Evolutionary conservation across 2,888 invertebrate species (phyloP).

Genomic region (Mythimna ferrago): DNA sequence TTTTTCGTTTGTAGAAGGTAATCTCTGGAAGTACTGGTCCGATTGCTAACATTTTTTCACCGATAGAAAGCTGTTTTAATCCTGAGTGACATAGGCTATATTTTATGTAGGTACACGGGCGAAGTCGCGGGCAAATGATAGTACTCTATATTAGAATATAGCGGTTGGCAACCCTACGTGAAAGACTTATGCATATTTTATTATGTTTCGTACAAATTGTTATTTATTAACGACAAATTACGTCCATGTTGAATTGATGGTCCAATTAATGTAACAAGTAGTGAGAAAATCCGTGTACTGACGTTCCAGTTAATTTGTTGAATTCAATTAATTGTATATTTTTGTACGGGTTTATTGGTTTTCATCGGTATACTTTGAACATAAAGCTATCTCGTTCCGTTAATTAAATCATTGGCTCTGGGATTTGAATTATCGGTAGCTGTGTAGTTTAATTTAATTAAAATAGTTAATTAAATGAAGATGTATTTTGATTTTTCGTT

Average conservation of each 20-base stretch:
- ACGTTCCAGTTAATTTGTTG: slow-evolving; percentile 29
- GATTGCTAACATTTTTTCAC: too few species aligned
- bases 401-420: slow-evolving; percentile 1
- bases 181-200: slow-evolving; percentile 45
- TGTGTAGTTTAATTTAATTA: background rate
- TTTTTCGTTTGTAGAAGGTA: too few species aligned
- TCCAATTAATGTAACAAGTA: slow-evolving; percentile 49
- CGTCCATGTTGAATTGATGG: slow-evolving; percentile 33
- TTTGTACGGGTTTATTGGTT: slow-evolving; percentile 17
- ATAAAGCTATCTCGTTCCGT: slow-evolving; percentile 3
- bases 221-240: slow-evolving; percentile 56
- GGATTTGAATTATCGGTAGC: slow-evolving; percentile 12
- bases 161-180: too few species aligned
- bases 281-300: slow-evolving; percentile 33
- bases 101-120: too few species aligned
- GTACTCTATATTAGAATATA: too few species aligned
- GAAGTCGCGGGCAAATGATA: too few species aligned
- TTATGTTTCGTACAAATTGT: slow-evolving; percentile 34
- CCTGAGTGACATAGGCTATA: too few species aligned
- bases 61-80: too few species aligned
- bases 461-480: background rate
- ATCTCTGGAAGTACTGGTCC: too few species aligned
- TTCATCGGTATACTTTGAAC: background rate
- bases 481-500: background rate
- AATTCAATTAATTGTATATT: slow-evolving; percentile 27